Evolutionary conservation across 2,113 vertebrate genomes (phyloP).

Genomic region (Philantomba maxwellii): DNA sequence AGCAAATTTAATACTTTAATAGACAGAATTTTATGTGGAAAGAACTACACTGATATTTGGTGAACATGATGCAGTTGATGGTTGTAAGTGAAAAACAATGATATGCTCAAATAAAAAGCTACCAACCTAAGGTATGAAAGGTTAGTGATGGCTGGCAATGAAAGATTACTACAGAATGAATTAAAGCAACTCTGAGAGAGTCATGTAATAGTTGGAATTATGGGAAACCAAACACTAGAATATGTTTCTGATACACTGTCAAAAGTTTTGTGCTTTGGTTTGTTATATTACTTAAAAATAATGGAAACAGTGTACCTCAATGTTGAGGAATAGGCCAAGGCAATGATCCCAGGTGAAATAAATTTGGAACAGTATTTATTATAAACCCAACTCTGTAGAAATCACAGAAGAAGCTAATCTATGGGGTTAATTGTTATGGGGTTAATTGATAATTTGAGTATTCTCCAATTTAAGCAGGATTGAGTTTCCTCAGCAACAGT

Average conservation of each 20-base stretch:
- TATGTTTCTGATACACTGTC: conserved; percentile 30
- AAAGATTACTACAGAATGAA: conserved; percentile 67
- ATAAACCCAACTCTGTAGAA: not conserved
- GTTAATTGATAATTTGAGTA: not conserved
- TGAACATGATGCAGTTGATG: conserved; percentile 75
- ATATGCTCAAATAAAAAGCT: conserved; percentile 80
- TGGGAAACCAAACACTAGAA: conserved; percentile 73
- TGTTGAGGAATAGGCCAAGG: conserved; percentile 18
- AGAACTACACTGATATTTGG: conserved; percentile 77
- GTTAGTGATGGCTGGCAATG: conserved; percentile 82
- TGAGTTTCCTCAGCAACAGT: conserved; percentile 24
- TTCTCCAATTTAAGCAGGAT: not conserved
- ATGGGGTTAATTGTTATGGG: not conserved
- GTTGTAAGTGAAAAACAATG: conserved; percentile 78
- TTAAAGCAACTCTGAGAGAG: conserved; percentile 69
- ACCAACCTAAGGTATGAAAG: conserved; percentile 77
- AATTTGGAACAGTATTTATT: conserved; percentile 12
- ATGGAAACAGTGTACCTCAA: conserved; percentile 57
- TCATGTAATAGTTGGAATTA: conserved; percentile 58
- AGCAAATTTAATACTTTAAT: conserved; percentile 78
- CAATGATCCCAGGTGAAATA: conserved; percentile 9
- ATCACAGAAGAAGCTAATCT: conserved; percentile 6
- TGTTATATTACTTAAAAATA: conserved; percentile 25
- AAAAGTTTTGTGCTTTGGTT: conserved; percentile 32
- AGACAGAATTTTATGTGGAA: conserved; percentile 77